Evolutionary conservation across 1,140 invertebrate genomes (phyloP).

Genomic region (Bombus pascuorum): DNA sequence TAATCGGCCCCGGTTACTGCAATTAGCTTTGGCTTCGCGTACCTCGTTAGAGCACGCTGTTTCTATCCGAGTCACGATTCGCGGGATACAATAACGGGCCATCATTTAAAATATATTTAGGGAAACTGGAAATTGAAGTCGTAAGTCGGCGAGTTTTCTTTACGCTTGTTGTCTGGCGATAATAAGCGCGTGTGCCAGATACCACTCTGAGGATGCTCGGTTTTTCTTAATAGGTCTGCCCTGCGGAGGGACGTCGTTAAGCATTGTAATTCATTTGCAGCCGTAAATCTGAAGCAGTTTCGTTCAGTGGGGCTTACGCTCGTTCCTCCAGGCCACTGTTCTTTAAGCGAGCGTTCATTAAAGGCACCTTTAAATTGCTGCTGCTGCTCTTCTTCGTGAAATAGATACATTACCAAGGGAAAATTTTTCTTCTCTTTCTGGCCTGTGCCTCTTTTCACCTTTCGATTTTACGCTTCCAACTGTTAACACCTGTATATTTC

Average conservation of each 20-base stretch:
- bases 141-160: neutral
- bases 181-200: conserved; percentile 32
- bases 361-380: conserved; percentile 10
- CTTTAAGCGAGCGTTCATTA: conserved; percentile 20
- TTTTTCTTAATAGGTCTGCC: conserved; percentile 16
- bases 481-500: neutral
- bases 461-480: neutral
- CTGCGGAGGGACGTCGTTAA: conserved; percentile 20
- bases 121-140: neutral
- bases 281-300: conserved; percentile 25
- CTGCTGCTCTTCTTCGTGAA: neutral
- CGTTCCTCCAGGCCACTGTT: conserved; percentile 11
- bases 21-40: neutral
- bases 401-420: neutral
- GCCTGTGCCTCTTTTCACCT: neutral
- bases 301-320: neutral
- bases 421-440: neutral
- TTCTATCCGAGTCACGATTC: neutral
- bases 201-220: neutral
- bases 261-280: conserved; percentile 36
- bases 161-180: conserved; percentile 8
- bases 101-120: conserved; percentile 11
- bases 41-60: neutral
- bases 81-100: neutral
- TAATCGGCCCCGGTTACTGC: neutral